A percentile compares a stretch with the other conserved stretches of the same genome.
phyloP scores from a whole-genome alignment of 2,113 vertebrate genomes.

The Stictonetta naevosa region DNA sequence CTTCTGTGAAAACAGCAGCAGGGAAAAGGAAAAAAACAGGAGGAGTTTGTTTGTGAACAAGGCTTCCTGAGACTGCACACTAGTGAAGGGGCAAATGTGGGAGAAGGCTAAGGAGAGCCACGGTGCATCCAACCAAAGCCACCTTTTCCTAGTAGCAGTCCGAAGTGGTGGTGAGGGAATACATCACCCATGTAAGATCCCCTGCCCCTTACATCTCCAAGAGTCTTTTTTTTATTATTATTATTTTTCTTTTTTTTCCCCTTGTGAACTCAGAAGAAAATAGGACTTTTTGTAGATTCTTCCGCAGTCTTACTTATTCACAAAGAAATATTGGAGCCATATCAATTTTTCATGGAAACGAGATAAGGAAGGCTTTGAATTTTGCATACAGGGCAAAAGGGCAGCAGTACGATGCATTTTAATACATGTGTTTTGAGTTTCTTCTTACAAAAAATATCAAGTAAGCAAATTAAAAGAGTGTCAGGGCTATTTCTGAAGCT shows the following conservation, averaged over 20 bases:
- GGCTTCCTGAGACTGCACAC: not conserved
- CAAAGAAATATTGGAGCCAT: not conserved
- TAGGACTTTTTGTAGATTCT: not conserved
- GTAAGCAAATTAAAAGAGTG: slow-evolving; percentile 46
- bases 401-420: slow-evolving; percentile 20
- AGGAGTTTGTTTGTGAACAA: not conserved
- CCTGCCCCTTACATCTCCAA: not conserved
- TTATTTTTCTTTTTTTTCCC: not conserved
- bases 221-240: not conserved
- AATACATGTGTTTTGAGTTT: not conserved
- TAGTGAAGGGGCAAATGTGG: not conserved
- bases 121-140: not conserved
- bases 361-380: slow-evolving; percentile 12
- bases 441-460: not conserved
- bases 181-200: no score
- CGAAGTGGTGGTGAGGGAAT: not conserved
- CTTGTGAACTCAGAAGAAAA: not conserved
- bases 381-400: slow-evolving; percentile 19
- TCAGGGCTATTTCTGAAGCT: slow-evolving; percentile 48
- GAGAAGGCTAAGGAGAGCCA: not conserved
- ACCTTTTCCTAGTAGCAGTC: not conserved
- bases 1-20: not conserved
- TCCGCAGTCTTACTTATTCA: not conserved
- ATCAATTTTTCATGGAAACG: slow-evolving; percentile 22
- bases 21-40: not conserved